Base-by-base conservation (phyloP, 2,888 invertebrate species). In the Eueremaeus valkanovi region DNA sequence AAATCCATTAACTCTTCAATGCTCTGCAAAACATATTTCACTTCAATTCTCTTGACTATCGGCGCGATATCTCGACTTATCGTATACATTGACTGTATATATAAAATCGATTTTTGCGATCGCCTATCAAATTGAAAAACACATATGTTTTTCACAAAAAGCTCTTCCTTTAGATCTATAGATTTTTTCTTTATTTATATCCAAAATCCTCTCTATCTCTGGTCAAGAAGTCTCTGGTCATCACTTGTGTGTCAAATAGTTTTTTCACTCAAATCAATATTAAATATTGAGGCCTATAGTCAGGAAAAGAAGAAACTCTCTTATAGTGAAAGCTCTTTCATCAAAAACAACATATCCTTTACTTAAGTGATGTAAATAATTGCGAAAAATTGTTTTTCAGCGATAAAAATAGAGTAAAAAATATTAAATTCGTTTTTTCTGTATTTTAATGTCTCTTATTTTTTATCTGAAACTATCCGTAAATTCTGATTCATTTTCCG, bases 101-200 rank as follows among this genome's bases (percentile, higher is more conserved):
- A 55, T 55, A 1, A 55, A 55, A 55, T 55, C 55, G 55, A 55
- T 55, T 55, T 55, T 55, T 55, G 55, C 24, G 55, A 55, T 55
- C 36, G n/a, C 36, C 36, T 36, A 36, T 49, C 21, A 11, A 55
- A 11, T 55, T 3, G 6, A 11, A 8, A 55, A 5, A 16, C 55
- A 24, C 24, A 55, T 55, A 55, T 55, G 55, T 55, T 21, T 55
- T 21, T 13, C 21, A 3, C 27, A 24, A 55, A 55, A 8, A 24
- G 24, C 3, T 24, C 13, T 55, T 55, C 55, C 24, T 11, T 55
- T 24, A 55, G 55, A 55, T 55, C 16, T 49, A 49, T 49, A 49
- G 49, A 49, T 36, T 36, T 49, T 49, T 55, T 55, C 18, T 5
- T 55, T 3, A 11, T 55, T 21, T 55, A 21, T 55, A 8, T 55